Evolutionary conservation across 2,797 vertebrate species (phyloP).

Genomic region (Eutrigla gurnardus): DNA sequence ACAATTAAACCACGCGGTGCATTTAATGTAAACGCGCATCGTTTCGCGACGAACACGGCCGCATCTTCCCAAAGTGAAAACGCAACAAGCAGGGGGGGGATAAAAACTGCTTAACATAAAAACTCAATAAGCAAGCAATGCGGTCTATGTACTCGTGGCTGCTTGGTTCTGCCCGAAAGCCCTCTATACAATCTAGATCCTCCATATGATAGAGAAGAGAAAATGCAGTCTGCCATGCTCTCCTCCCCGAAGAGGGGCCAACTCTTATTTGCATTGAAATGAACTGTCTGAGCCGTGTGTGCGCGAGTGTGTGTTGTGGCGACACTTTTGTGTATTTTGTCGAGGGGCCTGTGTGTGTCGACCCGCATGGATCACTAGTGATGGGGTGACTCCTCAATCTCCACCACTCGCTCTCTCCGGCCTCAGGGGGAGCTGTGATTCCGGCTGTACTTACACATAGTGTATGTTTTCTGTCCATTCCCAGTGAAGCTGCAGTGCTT

Average conservation of each 20-base stretch:
- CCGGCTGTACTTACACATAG: constrained; percentile 51
- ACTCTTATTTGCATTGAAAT: constrained; percentile 84
- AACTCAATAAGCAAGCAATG: constrained; percentile 55
- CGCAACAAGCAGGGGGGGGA: constrained; percentile 31
- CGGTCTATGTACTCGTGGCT: constrained; percentile 42
- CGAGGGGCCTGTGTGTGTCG: constrained; percentile 42
- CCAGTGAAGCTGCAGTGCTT: constrained; percentile 27
- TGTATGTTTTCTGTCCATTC: constrained; percentile 41
- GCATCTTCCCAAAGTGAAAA: constrained; percentile 39
- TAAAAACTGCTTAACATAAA: constrained; percentile 55
- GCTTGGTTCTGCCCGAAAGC: constrained; percentile 60
- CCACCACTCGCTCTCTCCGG: constrained; percentile 25
- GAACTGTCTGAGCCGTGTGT: constrained; percentile 63
- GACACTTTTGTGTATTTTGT: constrained; percentile 45
- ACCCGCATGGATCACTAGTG: constrained; percentile 66
- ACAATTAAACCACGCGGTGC: constrained; percentile 52
- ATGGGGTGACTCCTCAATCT: constrained; percentile 68
- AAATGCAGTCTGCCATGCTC: constrained; percentile 72
- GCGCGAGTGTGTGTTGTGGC: constrained; percentile 24
- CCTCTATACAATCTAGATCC: constrained; percentile 67
- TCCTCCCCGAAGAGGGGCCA: constrained; percentile 61
- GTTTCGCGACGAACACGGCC: constrained; percentile 18
- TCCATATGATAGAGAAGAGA: constrained; percentile 66
- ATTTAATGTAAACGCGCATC: constrained; percentile 51
- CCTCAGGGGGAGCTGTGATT: constrained; percentile 35